Evolutionary conservation across 2,888 invertebrate genomes (phyloP).

Genomic region (Dryococelus australis): DNA sequence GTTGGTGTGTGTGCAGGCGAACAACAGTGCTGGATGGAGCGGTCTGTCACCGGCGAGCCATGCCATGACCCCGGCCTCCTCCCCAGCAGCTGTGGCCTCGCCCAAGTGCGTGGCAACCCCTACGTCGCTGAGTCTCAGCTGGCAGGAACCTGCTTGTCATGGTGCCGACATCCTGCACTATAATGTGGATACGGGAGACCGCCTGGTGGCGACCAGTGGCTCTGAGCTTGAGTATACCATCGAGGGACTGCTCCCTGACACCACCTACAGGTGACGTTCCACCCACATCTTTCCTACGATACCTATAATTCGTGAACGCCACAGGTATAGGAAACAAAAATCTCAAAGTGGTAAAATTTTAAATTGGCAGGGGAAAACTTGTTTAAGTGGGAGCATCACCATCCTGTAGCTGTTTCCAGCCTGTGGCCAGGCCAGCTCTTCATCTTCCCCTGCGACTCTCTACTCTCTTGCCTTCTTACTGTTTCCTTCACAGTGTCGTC

Average conservation of each 20-base stretch:
- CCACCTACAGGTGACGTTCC: conserved; percentile 68
- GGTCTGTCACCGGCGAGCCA: conserved; percentile 72
- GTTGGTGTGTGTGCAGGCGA: conserved; percentile 64
- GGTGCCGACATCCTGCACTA: conserved; percentile 81
- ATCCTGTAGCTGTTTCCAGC: too few relatives aligned
- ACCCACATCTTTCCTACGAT: background rate
- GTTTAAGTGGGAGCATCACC: too few relatives aligned
- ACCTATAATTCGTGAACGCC: too few relatives aligned
- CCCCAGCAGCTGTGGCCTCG: conserved; percentile 68
- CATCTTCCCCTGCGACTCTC: background rate
- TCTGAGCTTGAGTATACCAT: conserved; percentile 69
- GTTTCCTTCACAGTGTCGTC: background rate
- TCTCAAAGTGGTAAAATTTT: too few relatives aligned
- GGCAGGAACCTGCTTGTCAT: conserved; percentile 78
- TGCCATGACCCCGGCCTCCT: conserved; percentile 67
- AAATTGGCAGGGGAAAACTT: too few relatives aligned
- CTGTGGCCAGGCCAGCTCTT: too few relatives aligned
- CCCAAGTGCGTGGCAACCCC: conserved; percentile 70
- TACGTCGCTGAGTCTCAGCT: conserved; percentile 72
- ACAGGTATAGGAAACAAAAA: too few relatives aligned
- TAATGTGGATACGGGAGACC: conserved; percentile 73
- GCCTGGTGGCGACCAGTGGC: conserved; percentile 63
- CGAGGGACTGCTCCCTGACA: conserved; percentile 77
- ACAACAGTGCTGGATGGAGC: conserved; percentile 82
- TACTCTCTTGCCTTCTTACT: too few relatives aligned